phyloP scores from a whole-genome alignment of 2,113 vertebrate genomes.

The Aramus guarauna region DNA sequence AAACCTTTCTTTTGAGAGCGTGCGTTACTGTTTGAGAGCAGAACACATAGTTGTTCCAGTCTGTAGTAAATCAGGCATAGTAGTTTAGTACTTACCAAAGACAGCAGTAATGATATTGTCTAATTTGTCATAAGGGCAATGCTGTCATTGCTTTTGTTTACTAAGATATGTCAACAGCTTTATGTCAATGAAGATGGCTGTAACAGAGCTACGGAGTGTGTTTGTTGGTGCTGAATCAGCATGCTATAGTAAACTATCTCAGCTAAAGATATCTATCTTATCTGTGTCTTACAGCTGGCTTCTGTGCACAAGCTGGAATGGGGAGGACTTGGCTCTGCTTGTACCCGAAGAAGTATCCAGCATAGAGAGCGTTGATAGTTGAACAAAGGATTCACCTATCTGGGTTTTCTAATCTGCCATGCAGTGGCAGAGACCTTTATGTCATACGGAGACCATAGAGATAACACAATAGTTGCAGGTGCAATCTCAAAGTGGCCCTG shows the following conservation, averaged over 20 bases:
- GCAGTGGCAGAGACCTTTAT: not conserved
- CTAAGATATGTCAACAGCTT: not conserved
- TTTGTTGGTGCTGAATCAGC: not conserved
- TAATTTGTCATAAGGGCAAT: not conserved
- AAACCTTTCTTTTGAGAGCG: not conserved
- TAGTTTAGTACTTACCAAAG: not conserved
- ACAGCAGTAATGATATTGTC: not conserved
- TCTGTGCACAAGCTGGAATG: slow-evolving; percentile 44
- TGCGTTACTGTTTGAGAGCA: not conserved
- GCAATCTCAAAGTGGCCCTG: not conserved
- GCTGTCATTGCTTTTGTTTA: not conserved
- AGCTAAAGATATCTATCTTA: not conserved
- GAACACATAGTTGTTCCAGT: not conserved
- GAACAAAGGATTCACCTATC: not conserved
- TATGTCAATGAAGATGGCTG: not conserved
- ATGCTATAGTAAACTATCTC: not conserved
- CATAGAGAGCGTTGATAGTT: slow-evolving; percentile 42
- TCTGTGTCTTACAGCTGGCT: slow-evolving; percentile 59
- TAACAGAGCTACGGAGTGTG: not conserved
- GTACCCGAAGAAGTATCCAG: slow-evolving; percentile 65
- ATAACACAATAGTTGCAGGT: not conserved
- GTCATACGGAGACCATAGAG: not conserved
- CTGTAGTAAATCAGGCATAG: not conserved
- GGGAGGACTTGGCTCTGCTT: slow-evolving; percentile 56
- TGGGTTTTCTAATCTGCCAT: not conserved